Conservation (phyloP, 2,888 invertebrate genomes). For the Drosophila buzzatii region DNA sequence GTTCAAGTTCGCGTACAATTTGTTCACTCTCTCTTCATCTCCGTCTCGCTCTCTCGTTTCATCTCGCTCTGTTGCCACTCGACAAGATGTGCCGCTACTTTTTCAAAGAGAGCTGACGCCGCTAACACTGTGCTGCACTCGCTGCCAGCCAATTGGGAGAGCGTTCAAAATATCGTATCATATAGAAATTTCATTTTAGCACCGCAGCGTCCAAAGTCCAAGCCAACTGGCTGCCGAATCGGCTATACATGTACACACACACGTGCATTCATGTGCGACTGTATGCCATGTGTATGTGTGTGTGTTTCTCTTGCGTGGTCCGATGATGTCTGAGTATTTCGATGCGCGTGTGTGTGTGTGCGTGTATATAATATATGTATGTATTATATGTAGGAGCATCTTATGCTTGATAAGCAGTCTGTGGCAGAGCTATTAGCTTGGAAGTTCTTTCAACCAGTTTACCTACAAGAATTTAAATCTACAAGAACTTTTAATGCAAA, state of each 20-base stretch:
- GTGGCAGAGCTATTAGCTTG: constrained; percentile 56
- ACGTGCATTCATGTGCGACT: background rate
- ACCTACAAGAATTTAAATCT: constrained; percentile 29
- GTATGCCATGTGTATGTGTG: constrained; percentile 13
- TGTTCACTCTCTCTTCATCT: background rate
- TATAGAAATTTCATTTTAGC: constrained; percentile 73
- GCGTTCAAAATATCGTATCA: constrained; percentile 58
- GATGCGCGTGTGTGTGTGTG: constrained; percentile 11
- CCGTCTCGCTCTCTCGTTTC: constrained; percentile 1
- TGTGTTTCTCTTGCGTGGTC: constrained; percentile 44
- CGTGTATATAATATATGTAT: background rate
- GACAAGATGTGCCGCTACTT: constrained; percentile 7
- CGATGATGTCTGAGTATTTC: constrained; percentile 36
- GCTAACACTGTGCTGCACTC: constrained; percentile 36
- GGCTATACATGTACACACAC: constrained; percentile 17
- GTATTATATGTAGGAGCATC: constrained; percentile 41
- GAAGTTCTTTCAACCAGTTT: constrained; percentile 72
- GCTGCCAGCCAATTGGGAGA: constrained; percentile 46
- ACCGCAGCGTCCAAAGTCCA: constrained; percentile 70
- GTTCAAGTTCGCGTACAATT: constrained; percentile 47
- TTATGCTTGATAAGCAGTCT: constrained; percentile 72
- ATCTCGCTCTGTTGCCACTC: constrained; percentile 5
- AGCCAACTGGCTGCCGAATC: constrained; percentile 39
- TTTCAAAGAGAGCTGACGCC: constrained; percentile 20
- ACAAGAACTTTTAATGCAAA: background rate